These are phyloP conservation scores for Physella acuta DNA, from an alignment of 1,140 invertebrate genomes.

Conservation along the genomic window DNA sequence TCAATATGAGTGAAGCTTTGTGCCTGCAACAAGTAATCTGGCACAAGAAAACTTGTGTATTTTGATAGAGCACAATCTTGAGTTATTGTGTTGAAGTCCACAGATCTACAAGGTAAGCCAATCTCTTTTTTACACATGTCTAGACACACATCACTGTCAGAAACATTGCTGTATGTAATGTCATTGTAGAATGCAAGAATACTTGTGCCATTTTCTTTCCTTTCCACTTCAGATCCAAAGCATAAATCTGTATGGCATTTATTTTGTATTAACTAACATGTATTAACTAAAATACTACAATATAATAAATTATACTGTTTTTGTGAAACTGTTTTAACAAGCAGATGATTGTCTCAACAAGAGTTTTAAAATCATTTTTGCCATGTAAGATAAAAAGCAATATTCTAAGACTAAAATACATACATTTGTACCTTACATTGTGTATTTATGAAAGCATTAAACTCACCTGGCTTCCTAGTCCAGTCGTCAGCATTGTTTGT, in stretches of 20 bases:
- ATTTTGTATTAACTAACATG: too few relatives aligned
- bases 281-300: background rate
- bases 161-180: slow-evolving; percentile 23
- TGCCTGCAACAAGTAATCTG: slow-evolving; percentile 30
- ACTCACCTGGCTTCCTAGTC: slow-evolving; percentile 28
- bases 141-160: slow-evolving; percentile 26
- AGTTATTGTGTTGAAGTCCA: slow-evolving; percentile 30
- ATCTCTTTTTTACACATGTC: slow-evolving; percentile 26
- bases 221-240: background rate
- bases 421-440: too few relatives aligned
- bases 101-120: slow-evolving; percentile 35
- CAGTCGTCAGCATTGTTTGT: slow-evolving; percentile 27
- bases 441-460: too few relatives aligned
- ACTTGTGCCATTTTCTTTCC: background rate
- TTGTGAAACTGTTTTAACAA: too few relatives aligned
- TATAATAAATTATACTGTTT: slow-evolving; percentile 24
- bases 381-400: too few relatives aligned
- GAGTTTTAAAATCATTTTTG: too few relatives aligned
- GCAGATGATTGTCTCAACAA: too few relatives aligned
- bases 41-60: slow-evolving; percentile 23
- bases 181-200: slow-evolving; percentile 39
- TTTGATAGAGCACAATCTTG: slow-evolving; percentile 36
- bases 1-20: slow-evolving; percentile 28
- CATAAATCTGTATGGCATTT: background rate
- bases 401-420: too few relatives aligned